Base-by-base conservation (phyloP, 2,888 invertebrate genomes). In the Drosophila austrosaltans region DNA sequence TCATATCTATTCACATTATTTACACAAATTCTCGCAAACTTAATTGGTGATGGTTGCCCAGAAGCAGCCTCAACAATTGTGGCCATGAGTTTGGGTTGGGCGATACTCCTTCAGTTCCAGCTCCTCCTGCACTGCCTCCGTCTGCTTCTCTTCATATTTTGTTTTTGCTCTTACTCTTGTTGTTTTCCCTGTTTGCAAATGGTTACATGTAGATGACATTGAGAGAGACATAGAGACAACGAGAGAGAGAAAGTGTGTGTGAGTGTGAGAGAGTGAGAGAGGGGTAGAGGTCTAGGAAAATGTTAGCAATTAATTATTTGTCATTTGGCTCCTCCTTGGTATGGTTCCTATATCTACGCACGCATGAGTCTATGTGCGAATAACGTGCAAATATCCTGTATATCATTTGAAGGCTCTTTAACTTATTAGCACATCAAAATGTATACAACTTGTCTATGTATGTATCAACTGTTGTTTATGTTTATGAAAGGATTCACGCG, bases 261-360 rank as follows among this genome's bases (percentile, higher is more conserved):
- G 16, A 16, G 16, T 16, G 16, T 10, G 53, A 54, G 39, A 12
- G n/a, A 32, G 40, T 16, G 16, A 28, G 53, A 32, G 40, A 6
- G 12, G 16, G 16, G 42, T 22, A 36, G 3, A 36, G 56, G 16
- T 57, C 30, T 56, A 70, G 69, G 77, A 66, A 82, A 79, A 75
- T 84, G 87, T 85, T 72, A 77, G 76, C 87, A 84, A 84, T 87
- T 87, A 84, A 84, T 84, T 84, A 84, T 84, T 84, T 84, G 87
- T 82, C 87, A 82, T 87, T 83, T 80, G 73, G 61, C 61, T 71
- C 66, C 63, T 68, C 39, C 44, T 32, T 40, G 25, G 20, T 39
- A 44, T 56, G 56, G 16, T 2, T 65, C n/a, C 32, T 30, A 36
- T 36, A 8, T 36, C 36, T 36, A 36, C 1, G 36, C 36, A 36